phyloP scores from a whole-genome alignment of 2,113 vertebrate species.

The Azemiops feae region DNA sequence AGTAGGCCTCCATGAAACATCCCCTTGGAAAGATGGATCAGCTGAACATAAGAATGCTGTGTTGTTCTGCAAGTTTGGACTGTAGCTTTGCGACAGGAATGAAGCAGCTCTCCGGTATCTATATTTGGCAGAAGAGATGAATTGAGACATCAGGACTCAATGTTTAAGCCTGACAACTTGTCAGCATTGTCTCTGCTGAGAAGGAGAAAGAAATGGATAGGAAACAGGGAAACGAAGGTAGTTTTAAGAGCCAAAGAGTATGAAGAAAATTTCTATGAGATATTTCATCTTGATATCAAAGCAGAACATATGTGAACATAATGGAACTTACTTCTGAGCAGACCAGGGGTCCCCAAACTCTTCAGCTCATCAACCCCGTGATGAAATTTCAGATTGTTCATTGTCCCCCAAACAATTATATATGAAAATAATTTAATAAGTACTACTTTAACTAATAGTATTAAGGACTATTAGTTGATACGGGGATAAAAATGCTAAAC shows the following conservation, averaged over 20 bases:
- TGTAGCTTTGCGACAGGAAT: slow-evolving; percentile 88
- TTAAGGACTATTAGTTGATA: not conserved
- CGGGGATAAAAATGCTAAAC: no score
- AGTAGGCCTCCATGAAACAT: slow-evolving; percentile 29
- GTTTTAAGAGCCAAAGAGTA: slow-evolving; percentile 38
- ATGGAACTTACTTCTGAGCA: not conserved
- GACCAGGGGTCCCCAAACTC: not conserved
- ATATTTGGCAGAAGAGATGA: slow-evolving; percentile 88
- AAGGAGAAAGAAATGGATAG: slow-evolving; percentile 61
- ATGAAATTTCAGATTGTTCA: not conserved
- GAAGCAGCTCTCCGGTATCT: slow-evolving; percentile 84
- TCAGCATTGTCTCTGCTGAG: slow-evolving; percentile 77
- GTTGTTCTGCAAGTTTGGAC: slow-evolving; percentile 60
- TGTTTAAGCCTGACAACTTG: slow-evolving; percentile 82
- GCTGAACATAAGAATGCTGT: slow-evolving; percentile 38
- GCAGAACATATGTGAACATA: not conserved
- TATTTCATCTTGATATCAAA: slow-evolving; percentile 31
- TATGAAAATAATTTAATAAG: not conserved
- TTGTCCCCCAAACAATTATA: not conserved
- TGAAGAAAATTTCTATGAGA: slow-evolving; percentile 40
- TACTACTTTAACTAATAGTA: not conserved
- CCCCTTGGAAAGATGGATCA: slow-evolving; percentile 32
- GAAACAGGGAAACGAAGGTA: slow-evolving; percentile 68
- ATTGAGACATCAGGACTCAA: slow-evolving; percentile 84
- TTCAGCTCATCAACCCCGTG: not conserved